Evolutionary conservation across 23 tunicate genomes (phyloP).

Genomic region (Ciona savignyi): DNA sequence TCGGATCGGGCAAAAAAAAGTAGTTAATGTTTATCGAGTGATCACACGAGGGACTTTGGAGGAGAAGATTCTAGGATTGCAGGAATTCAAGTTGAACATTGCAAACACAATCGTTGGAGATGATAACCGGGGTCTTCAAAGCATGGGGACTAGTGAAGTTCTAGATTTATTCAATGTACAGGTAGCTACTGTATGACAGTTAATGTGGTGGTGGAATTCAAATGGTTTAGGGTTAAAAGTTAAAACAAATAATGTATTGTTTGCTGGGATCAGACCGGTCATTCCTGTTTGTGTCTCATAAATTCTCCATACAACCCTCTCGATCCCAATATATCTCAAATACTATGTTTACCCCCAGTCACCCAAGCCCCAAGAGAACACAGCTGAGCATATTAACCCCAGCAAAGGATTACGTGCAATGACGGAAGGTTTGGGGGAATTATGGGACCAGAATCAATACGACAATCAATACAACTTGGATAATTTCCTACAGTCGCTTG

Average conservation of each 20-base stretch:
- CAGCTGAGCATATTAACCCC: background rate
- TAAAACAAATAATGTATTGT: too few relatives aligned
- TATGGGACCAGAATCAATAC: constrained; percentile 90
- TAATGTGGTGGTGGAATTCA: too few relatives aligned
- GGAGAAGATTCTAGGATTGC: constrained; percentile 86
- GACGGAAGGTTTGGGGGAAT: constrained; percentile 66
- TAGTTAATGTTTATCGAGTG: constrained; percentile 84
- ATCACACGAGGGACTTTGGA: constrained; percentile 89
- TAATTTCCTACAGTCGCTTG: constrained; percentile 55
- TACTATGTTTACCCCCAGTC: too few relatives aligned
- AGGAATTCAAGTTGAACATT: constrained; percentile 75
- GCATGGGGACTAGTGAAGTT: constrained; percentile 93
- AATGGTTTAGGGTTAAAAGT: too few relatives aligned
- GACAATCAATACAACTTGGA: constrained; percentile 83
- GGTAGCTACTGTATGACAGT: constrained; percentile 9
- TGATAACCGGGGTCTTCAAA: constrained; percentile 62
- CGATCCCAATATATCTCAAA: too few relatives aligned
- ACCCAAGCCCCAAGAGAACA: too few relatives aligned
- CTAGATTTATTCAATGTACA: constrained; percentile 66
- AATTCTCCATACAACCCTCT: too few relatives aligned
- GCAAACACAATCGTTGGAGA: constrained; percentile 77
- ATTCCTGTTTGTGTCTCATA: too few relatives aligned
- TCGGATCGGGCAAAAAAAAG: constrained; percentile 86
- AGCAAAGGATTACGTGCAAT: constrained; percentile 74
- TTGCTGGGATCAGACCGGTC: too few relatives aligned